phyloP scores from a whole-genome alignment of 1,140 invertebrate species.

The Tenebrio molitor region DNA sequence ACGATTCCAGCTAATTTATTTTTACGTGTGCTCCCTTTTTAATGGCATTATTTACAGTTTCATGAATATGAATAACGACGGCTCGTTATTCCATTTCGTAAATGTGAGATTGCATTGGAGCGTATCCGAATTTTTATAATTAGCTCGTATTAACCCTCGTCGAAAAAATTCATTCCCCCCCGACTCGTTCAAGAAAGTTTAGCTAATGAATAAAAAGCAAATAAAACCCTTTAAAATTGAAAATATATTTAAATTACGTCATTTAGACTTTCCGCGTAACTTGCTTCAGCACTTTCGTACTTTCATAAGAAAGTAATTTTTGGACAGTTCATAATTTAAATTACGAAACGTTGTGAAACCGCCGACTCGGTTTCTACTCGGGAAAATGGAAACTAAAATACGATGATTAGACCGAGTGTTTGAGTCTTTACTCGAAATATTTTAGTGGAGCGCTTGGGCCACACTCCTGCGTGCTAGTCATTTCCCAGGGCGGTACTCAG shows the following conservation, averaged over 20 bases:
- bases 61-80: not conserved
- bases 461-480: not conserved
- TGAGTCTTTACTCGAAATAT: not conserved
- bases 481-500: not conserved
- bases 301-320: not conserved
- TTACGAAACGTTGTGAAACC: not conserved
- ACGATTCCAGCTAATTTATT: not conserved
- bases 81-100: not conserved
- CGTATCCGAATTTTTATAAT: constrained; percentile 3
- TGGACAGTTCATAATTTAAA: not conserved
- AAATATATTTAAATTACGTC: constrained; percentile 6
- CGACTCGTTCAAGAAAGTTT: not conserved
- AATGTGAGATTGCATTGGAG: not conserved
- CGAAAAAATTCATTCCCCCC: not conserved
- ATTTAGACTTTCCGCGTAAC: not conserved
- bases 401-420: not conserved
- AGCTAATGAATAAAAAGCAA: constrained; percentile 2
- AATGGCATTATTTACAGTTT: not conserved
- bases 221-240: constrained; percentile 11
- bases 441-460: not conserved
- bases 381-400: not conserved
- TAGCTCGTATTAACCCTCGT: not conserved
- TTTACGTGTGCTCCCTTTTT: not conserved
- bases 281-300: not conserved
- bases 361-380: too few species aligned